Conservation (phyloP, 2,797 vertebrate genomes). For the Acanthornis magna region DNA sequence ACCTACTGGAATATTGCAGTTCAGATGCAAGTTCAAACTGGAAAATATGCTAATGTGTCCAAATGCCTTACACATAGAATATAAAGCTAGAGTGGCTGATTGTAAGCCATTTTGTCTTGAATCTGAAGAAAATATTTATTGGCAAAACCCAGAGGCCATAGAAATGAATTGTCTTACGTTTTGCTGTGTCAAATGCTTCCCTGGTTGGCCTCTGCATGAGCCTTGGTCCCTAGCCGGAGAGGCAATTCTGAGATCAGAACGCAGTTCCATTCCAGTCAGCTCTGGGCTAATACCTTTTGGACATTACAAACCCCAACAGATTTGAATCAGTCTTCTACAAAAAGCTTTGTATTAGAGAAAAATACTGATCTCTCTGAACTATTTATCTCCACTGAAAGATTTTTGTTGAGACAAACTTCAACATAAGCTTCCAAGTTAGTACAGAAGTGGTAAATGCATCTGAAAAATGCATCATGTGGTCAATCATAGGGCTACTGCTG, state of each 20-base stretch:
- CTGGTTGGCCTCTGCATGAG: background rate
- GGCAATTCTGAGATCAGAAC: background rate
- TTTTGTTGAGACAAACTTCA: background rate
- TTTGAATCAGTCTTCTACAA: background rate
- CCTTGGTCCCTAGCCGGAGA: background rate
- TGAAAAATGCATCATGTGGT: rapidly evolving
- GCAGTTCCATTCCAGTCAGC: background rate
- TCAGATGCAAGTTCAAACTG: background rate
- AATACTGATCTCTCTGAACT: background rate
- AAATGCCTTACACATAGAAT: background rate
- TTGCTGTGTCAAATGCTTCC: background rate
- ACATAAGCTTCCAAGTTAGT: background rate
- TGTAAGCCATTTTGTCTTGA: background rate
- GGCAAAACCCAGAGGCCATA: background rate
- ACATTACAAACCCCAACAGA: background rate
- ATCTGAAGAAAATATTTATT: background rate
- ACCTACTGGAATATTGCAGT: background rate
- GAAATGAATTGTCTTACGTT: background rate
- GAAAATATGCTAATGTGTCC: background rate
- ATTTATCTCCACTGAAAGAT: background rate
- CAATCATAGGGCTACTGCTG: rapidly evolving
- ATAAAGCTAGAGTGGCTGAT: background rate
- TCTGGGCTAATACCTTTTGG: background rate
- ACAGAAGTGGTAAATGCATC: background rate
- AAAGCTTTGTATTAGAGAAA: background rate